A percentile compares a stretch with the other conserved stretches of the same genome.
These are phyloP conservation scores for Ypsolopha scabrella DNA, from an alignment of 2,888 invertebrate species.

Conservation along the genomic window DNA sequence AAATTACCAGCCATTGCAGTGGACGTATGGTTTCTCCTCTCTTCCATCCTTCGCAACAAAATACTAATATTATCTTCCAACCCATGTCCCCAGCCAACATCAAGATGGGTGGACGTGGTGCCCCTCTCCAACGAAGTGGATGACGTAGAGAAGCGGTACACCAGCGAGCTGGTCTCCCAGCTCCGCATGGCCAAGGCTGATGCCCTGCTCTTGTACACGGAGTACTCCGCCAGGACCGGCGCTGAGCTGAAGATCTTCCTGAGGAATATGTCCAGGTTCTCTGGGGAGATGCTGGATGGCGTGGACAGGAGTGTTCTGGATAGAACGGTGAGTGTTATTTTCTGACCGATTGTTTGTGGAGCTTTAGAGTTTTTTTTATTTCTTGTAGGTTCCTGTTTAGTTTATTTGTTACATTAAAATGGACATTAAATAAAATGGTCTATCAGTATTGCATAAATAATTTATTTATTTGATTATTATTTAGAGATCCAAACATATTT, in stretches of 20 bases:
- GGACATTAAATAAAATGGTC: too few relatives aligned
- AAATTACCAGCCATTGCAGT: too few relatives aligned
- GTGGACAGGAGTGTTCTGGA: constrained; percentile 15
- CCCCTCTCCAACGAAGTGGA: constrained; percentile 17
- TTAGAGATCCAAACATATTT: too few relatives aligned
- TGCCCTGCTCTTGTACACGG: constrained; percentile 44
- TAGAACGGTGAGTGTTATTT: constrained; percentile 28
- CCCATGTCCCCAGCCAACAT: constrained; percentile 15
- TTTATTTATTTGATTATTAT: too few relatives aligned
- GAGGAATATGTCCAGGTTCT: constrained; percentile 29
- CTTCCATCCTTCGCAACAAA: not conserved
- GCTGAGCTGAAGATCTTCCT: constrained; percentile 36
- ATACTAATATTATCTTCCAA: constrained; percentile 1
- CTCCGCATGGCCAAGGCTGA: constrained; percentile 31
- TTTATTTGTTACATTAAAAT: too few relatives aligned
- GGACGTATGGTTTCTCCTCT: too few relatives aligned
- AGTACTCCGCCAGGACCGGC: constrained; percentile 36
- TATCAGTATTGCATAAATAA: too few relatives aligned
- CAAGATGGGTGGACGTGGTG: constrained; percentile 22
- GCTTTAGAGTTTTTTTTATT: too few relatives aligned
- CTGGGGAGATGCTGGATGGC: constrained; percentile 20
- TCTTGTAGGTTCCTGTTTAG: too few relatives aligned
- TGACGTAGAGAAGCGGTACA: constrained; percentile 30
- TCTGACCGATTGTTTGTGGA: too few relatives aligned
- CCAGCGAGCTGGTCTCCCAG: constrained; percentile 29